Base-by-base conservation (phyloP, 2,888 invertebrate genomes). In the Tiliacea citrago region DNA sequence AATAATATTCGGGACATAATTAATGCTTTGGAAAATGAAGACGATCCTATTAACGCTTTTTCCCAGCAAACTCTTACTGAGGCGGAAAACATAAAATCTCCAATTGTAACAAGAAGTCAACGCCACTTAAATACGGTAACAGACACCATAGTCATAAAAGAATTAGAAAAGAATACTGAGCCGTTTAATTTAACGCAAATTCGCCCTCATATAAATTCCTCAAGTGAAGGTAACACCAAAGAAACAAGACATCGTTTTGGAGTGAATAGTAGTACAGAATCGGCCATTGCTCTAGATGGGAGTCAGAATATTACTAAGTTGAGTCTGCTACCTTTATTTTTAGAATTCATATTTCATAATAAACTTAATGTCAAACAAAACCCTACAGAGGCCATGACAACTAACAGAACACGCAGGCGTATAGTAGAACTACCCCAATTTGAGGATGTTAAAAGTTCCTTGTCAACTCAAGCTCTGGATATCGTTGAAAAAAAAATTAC, bases 1-100 rank as follows among this genome's bases (percentile, higher is more conserved):
- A 94, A 96, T 88, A 96, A 96, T 82, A 96, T 96, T 83, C 92
- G 90, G 63, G 96, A 96, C 81, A 93, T 96, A 72, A 95, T 96
- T 75, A 89, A 95, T 79, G 92, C 91, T 63, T 84, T 96, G 72
- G 92, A 95, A 83, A 87, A 81, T 60, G 90, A 92, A 13, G 86
- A 90, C 13, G 84, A 72, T 53, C 69, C 82, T 49, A 45, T 65
- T 42, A 77, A 89, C 73, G 84, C 83, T 74, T 75, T 83, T 53
- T 79, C 89, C 8, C 87, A 91, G 79, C 85, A 92, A 79, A 91
- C 88, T 81, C 88, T 95, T 60, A 86, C 85, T 67, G 94, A 90
- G 84, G 93, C 90, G 49, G 95, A 96, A 89, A 90, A 90, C 61
- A 89, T 74, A 68, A 72, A 84, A 60, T 77, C 69, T 6, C 63